Conservation (phyloP, 2,797 vertebrate species). For the Onychomys torridus region DNA sequence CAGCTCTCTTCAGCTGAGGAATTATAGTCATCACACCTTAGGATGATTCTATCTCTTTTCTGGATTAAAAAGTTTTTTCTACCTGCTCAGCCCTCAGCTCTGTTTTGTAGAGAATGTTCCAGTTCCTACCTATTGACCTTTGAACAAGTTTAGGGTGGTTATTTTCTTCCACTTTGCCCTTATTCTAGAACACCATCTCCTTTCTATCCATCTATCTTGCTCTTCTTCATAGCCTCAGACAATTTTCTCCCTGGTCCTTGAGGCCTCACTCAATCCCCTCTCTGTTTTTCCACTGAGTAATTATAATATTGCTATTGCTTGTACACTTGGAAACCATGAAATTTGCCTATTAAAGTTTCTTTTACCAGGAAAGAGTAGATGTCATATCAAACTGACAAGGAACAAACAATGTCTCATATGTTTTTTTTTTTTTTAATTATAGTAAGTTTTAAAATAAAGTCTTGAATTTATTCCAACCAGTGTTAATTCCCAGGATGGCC, state of each 20-base stretch:
- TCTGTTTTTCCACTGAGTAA: not conserved
- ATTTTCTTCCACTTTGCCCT: not conserved
- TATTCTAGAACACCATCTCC: not conserved
- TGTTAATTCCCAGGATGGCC: not conserved
- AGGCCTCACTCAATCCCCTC: not conserved
- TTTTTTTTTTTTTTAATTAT: conserved; percentile 44
- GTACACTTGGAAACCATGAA: not conserved
- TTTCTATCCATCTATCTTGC: not conserved
- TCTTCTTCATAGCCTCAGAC: not conserved
- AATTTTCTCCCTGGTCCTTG: not conserved
- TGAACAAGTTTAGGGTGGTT: not conserved
- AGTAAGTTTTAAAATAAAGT: not conserved
- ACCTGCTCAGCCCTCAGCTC: not conserved
- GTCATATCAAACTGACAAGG: not conserved
- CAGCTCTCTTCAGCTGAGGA: not conserved
- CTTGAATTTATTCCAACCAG: not conserved
- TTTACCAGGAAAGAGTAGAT: conserved; percentile 18
- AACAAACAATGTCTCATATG: not conserved
- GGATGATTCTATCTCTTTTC: not conserved
- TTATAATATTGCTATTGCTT: not conserved
- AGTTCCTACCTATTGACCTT: not conserved
- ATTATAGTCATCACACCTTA: not conserved
- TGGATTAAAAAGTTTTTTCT: not conserved
- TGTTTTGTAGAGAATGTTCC: not conserved
- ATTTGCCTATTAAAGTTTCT: not conserved